Evolutionary conservation across 2,888 invertebrate genomes (phyloP).

Genomic region (Megamerina dolium): DNA sequence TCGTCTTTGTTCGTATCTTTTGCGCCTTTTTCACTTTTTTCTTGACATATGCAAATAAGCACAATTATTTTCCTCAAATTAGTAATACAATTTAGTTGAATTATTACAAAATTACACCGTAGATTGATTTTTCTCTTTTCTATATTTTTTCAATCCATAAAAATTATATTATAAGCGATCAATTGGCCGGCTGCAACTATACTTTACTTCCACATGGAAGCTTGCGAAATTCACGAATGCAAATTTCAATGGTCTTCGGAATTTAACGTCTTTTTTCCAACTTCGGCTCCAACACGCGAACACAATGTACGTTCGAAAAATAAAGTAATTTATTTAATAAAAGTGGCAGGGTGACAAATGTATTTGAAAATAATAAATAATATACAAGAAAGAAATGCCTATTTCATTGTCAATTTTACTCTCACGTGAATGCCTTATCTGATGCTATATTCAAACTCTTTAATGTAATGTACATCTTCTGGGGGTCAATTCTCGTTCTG

Average conservation of each 20-base stretch:
- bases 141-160: conserved; percentile 4
- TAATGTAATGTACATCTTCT: too few relatives aligned
- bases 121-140: background rate
- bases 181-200: conserved; percentile 30
- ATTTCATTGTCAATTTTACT: too few relatives aligned
- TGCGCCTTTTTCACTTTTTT: background rate
- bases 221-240: conserved; percentile 28
- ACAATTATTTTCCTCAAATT: too few relatives aligned
- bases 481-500: too few relatives aligned
- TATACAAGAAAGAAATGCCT: too few relatives aligned
- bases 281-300: conserved; percentile 4
- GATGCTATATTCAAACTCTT: too few relatives aligned
- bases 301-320: too few relatives aligned
- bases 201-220: too few relatives aligned
- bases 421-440: too few relatives aligned
- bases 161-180: conserved; percentile 14
- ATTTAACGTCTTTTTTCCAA: conserved; percentile 25
- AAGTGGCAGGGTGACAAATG: too few relatives aligned
- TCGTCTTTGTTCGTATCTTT: background rate
- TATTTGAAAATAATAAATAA: too few relatives aligned
- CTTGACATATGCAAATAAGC: background rate
- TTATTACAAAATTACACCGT: background rate
- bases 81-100: background rate
- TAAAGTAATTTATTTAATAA: too few relatives aligned
- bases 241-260: conserved; percentile 18